A percentile compares a stretch with the other conserved stretches of the same genome.
phyloP scores from a whole-genome alignment of 2,113 vertebrate species.

The Todiramphus saurophagus region DNA sequence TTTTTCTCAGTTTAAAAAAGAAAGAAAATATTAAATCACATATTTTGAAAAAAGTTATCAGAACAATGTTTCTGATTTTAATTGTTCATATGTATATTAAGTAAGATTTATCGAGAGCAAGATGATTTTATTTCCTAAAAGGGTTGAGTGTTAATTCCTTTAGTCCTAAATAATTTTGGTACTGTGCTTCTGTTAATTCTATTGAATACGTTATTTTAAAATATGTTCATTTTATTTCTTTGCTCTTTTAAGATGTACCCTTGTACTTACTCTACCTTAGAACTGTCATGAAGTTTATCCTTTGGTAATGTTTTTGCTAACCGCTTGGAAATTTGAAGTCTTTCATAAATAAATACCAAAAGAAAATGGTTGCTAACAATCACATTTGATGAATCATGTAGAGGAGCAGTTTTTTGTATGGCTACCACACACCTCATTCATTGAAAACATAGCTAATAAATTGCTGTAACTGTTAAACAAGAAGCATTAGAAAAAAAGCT shows the following conservation, averaged over 20 bases:
- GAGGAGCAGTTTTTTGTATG: conserved; percentile 16
- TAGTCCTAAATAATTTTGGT: conserved; percentile 63
- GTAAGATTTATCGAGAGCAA: conserved; percentile 55
- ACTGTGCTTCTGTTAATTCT: conserved; percentile 36
- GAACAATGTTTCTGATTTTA: conserved; percentile 53
- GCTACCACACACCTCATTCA: conserved; percentile 8
- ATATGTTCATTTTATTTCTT: conserved; percentile 41
- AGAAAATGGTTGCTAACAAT: neutral
- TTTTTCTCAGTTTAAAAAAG: conserved; percentile 28
- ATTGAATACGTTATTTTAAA: neutral
- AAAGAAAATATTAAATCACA: neutral
- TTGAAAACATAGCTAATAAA: conserved; percentile 50
- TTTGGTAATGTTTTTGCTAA: conserved; percentile 30
- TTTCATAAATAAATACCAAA: neutral
- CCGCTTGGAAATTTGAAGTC: conserved; percentile 43
- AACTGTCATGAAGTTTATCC: conserved; percentile 16
- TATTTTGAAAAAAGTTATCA: conserved; percentile 55
- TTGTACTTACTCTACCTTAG: conserved; percentile 31
- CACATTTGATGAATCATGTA: neutral
- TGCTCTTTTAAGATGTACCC: conserved; percentile 2
- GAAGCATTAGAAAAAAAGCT: conserved; percentile 56
- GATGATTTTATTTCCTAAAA: conserved; percentile 66
- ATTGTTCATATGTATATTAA: conserved; percentile 56
- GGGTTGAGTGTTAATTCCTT: conserved; percentile 41
- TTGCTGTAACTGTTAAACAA: conserved; percentile 60